These are phyloP conservation scores for Columba livia DNA, from an alignment of 2,113 vertebrate species.

Conservation along the genomic window DNA sequence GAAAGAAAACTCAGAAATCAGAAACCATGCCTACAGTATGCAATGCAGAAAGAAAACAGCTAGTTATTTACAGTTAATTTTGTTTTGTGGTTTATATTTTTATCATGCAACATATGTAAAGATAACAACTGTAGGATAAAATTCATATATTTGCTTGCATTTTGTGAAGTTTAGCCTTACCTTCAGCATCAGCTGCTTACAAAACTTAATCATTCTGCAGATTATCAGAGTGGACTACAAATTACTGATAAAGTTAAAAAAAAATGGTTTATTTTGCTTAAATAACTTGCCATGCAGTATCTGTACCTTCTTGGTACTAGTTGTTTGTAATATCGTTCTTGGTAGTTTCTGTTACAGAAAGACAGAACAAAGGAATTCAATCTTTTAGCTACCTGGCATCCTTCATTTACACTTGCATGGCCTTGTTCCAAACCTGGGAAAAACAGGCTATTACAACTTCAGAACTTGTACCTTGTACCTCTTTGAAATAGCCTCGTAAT, in stretches of 20 bases:
- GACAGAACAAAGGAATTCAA: too few species aligned
- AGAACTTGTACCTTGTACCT: too few species aligned
- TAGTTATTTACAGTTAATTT: neutral
- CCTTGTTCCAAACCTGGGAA: too few species aligned
- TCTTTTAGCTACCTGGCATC: too few species aligned
- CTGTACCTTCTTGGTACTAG: neutral
- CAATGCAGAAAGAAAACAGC: neutral
- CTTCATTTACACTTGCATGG: too few species aligned
- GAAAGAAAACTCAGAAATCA: slow-evolving; percentile 6
- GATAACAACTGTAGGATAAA: neutral
- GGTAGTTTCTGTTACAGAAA: neutral
- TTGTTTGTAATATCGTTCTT: neutral
- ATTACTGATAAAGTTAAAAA: neutral
- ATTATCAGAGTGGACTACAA: neutral
- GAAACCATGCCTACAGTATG: neutral
- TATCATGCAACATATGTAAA: neutral
- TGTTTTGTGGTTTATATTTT: neutral
- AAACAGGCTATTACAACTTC: too few species aligned
- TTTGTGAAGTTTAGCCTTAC: neutral
- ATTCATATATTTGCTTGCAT: neutral
- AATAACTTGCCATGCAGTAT: neutral
- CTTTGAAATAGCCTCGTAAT: too few species aligned
- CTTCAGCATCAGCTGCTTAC: neutral
- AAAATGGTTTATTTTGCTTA: neutral
- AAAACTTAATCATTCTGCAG: neutral